Percentiles rank a stretch among this genome's conserved stretches.
Conservation (phyloP, 2,113 vertebrate species). For the Promerops cafer region DNA sequence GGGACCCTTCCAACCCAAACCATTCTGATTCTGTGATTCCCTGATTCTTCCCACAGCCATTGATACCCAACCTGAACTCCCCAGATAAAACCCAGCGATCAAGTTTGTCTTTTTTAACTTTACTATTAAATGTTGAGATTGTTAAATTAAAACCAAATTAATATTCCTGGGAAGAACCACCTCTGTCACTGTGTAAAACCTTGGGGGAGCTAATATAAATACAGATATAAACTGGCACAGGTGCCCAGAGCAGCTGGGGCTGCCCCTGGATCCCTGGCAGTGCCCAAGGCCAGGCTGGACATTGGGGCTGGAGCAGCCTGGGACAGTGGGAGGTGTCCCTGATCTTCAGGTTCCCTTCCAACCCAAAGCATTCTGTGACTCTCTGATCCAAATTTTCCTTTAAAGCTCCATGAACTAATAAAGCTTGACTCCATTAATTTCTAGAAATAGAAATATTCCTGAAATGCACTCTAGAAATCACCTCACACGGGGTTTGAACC, state of each 20-base stretch:
- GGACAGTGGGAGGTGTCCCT: neutral
- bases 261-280: neutral
- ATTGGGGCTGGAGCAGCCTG: fast-evolving
- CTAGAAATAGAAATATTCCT: neutral
- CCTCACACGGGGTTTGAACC: neutral
- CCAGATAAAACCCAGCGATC: neutral
- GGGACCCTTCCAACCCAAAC: neutral
- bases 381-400: neutral
- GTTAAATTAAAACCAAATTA: neutral
- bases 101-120: neutral
- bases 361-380: neutral
- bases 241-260: neutral
- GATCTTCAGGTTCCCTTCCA: neutral
- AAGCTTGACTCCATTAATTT: neutral
- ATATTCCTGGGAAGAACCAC: neutral
- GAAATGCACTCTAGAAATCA: neutral
- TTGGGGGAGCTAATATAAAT: neutral
- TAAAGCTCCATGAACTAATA: neutral
- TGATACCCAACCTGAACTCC: neutral
- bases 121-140: neutral
- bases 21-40: neutral
- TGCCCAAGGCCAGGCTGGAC: neutral
- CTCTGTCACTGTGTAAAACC: neutral
- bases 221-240: neutral
- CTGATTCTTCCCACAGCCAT: neutral